A percentile compares a stretch with the other conserved stretches of the same genome.
These are phyloP conservation scores for Rhagoletis pomonella DNA, from an alignment of 1,140 invertebrate species.

Conservation along the genomic window DNA sequence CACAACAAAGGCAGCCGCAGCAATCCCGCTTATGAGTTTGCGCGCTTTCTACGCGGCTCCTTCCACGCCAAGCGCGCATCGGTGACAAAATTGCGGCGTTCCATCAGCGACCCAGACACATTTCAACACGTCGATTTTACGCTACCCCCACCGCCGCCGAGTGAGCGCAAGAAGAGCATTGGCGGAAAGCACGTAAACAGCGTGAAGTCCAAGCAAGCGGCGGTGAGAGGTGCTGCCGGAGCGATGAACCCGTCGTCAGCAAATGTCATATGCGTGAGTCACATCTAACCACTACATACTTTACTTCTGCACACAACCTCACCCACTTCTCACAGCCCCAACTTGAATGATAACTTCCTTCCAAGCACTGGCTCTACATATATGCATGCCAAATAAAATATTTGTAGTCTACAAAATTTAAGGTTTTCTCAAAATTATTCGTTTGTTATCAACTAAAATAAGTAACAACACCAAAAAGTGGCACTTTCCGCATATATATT, in stretches of 20 bases:
- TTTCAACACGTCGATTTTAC: slow-evolving; percentile 69
- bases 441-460: not conserved
- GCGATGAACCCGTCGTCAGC: not conserved
- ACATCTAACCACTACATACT: slow-evolving; percentile 61
- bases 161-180: not conserved
- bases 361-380: too few relatives aligned
- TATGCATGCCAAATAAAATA: not conserved
- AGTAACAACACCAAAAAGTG: not conserved
- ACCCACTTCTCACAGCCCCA: not conserved
- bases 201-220: slow-evolving; percentile 61
- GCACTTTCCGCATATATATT: too few relatives aligned
- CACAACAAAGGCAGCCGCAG: slow-evolving; percentile 55
- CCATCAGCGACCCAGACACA: slow-evolving; percentile 70
- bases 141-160: slow-evolving; percentile 56
- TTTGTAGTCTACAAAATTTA: not conserved
- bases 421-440: slow-evolving; percentile 2
- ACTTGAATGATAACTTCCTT: too few relatives aligned
- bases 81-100: slow-evolving; percentile 66
- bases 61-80: slow-evolving; percentile 70
- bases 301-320: not conserved
- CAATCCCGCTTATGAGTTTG: slow-evolving; percentile 67
- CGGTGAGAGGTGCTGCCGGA: slow-evolving; percentile 56
- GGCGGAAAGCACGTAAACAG: slow-evolving; percentile 31
- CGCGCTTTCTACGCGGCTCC: slow-evolving; percentile 66
- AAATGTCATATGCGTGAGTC: slow-evolving; percentile 68